phyloP scores from a whole-genome alignment of 2,113 vertebrate species.

The Peromyscus maniculatus region DNA sequence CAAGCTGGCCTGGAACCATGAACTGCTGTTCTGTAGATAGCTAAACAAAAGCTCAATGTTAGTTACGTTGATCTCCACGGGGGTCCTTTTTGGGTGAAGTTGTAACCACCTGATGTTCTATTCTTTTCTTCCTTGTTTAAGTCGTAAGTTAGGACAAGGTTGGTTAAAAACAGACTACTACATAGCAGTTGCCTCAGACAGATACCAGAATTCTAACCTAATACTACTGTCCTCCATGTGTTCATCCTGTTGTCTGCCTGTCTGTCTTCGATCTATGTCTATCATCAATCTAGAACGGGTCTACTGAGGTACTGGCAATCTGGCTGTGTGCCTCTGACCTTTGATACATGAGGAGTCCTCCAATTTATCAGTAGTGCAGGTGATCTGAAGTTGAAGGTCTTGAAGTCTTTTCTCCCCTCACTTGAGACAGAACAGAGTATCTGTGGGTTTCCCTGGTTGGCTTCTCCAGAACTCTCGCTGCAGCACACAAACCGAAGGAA shows the following conservation, averaged over 20 bases:
- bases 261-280: neutral
- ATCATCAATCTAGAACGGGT: neutral
- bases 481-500: neutral
- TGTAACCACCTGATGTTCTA: neutral
- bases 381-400: neutral
- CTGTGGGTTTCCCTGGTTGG: neutral
- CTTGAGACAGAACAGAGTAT: neutral
- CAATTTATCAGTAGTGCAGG: neutral
- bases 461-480: neutral
- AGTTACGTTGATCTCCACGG: neutral
- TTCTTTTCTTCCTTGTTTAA: neutral
- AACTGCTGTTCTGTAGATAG: neutral
- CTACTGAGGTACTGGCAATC: neutral
- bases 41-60: neutral
- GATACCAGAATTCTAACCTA: neutral
- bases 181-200: neutral
- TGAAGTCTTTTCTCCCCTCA: neutral
- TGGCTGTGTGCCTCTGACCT: neutral
- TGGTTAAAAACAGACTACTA: neutral
- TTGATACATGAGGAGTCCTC: fast-evolving
- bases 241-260: neutral
- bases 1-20: neutral
- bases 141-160: neutral
- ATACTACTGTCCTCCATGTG: neutral
- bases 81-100: neutral